Base-by-base conservation (phyloP, 2,888 invertebrate genomes). In the Pristionchus japonicus region DNA sequence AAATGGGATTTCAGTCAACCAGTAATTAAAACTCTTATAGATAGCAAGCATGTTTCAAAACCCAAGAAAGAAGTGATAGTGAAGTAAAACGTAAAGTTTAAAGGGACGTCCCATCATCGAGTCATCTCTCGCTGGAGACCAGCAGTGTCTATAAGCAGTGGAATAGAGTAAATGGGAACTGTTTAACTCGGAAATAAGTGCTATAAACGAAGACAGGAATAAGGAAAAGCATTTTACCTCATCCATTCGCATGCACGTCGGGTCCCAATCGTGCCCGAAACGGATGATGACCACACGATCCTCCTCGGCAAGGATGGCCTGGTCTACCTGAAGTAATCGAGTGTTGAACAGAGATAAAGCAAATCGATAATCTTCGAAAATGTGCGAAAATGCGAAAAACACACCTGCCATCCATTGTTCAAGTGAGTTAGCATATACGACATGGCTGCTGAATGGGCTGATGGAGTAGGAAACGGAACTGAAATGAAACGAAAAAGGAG, bases 191-290 rank as follows among this genome's bases (percentile, higher is more conserved):
- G n/a, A 20, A 6, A 57, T 23, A 57, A 57, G n/a, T 57, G n/a
- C 57, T n/a, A 6, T 57, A 6, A 47, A 52, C 57, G n/a, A 9
- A 57, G 57, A 57, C 9, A 4, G 3, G 57, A 23, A 57, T n/a
- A 57, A 49, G 43, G 34, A 27, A 83, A 49, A 86, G 86, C 17
- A 23, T 17, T 52, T 70, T 67, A 98, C 97, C 96, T 99, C 99
- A 94, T 99, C 99, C 99, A 99, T 99, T 95, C 98, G 98, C 99
- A 99, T 99, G 95, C 99, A 99, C 0, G 98, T 98, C 0, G 99
- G 99, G 95, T 99, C 99, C 99, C 99, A 99, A 96, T 99, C 99
- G 95, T 99, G 99, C 0, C 99, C 99, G 95, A 99, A 99, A 88
- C 99, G 96, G 90, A 99, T 98, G 0, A 99, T 98, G 93, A 99